Evolutionary conservation across 2,888 invertebrate species (phyloP).

Genomic region (Ophion slaviceki): DNA sequence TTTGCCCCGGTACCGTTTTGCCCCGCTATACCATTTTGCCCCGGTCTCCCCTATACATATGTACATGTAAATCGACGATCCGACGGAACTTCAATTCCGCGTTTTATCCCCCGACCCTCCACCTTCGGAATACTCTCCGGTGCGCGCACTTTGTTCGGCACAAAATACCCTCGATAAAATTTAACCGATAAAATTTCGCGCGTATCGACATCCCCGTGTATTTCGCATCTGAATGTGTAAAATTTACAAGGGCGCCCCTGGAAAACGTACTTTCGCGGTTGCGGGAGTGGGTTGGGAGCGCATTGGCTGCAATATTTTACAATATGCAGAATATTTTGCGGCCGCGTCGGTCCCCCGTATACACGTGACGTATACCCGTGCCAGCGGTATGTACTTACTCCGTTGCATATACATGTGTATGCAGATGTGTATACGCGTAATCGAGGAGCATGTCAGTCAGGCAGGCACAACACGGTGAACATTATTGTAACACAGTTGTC

Average conservation of each 20-base stretch:
- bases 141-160: constrained; percentile 24
- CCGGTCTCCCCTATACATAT: too few species aligned
- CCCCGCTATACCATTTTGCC: too few species aligned
- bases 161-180: constrained; percentile 48
- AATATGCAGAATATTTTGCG: constrained; percentile 6
- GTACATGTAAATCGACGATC: constrained; percentile 33
- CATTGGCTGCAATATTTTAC: constrained; percentile 26
- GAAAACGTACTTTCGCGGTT: constrained; percentile 1
- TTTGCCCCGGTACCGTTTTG: too few species aligned
- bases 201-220: constrained; percentile 1
- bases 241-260: constrained; percentile 1
- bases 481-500: constrained; percentile 81
- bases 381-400: neutral
- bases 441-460: constrained; percentile 24
- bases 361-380: neutral
- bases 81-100: constrained; percentile 35
- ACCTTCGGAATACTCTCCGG: constrained; percentile 6
- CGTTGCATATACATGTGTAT: neutral
- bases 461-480: constrained; percentile 69
- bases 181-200: constrained; percentile 45
- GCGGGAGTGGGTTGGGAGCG: neutral
- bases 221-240: constrained; percentile 18
- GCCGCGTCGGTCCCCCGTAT: neutral
- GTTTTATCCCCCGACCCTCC: constrained; percentile 43
- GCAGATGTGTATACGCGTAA: neutral